phyloP scores from a whole-genome alignment of 2,888 invertebrate genomes.

The Agonopterix arenella region DNA sequence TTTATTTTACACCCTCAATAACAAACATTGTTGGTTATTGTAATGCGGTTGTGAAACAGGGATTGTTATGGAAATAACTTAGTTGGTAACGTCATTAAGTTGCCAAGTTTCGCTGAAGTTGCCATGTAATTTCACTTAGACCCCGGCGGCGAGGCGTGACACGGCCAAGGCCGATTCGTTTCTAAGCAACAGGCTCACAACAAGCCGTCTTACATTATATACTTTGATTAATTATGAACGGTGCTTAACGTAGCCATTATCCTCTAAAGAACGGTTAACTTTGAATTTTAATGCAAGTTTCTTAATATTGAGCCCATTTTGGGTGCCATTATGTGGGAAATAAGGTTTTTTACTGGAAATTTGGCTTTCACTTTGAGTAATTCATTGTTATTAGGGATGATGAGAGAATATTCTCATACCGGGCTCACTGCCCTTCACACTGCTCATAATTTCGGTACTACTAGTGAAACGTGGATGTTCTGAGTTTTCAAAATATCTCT shows the following conservation, averaged over 20 bases:
- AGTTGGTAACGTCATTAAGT: neutral
- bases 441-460: too few species aligned
- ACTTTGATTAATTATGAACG: conserved; percentile 1
- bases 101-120: too few species aligned
- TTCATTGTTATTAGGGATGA: too few species aligned
- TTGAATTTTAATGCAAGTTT: neutral
- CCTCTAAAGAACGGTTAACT: neutral
- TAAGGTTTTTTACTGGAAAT: neutral
- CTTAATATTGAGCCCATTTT: neutral
- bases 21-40: too few species aligned
- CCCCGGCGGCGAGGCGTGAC: conserved; percentile 1
- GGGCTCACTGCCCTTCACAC: too few species aligned
- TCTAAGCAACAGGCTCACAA: conserved; percentile 18
- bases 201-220: conserved; percentile 9
- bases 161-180: conserved; percentile 14
- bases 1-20: too few species aligned
- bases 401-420: too few species aligned
- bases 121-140: conserved; percentile 3
- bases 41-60: too few species aligned
- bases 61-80: too few species aligned
- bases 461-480: too few species aligned
- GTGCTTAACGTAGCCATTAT: neutral
- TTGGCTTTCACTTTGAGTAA: too few species aligned
- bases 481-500: too few species aligned
- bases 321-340: conserved; percentile 1